Base-by-base conservation (phyloP, 2,888 invertebrate species). In the Plutella xylostella region DNA sequence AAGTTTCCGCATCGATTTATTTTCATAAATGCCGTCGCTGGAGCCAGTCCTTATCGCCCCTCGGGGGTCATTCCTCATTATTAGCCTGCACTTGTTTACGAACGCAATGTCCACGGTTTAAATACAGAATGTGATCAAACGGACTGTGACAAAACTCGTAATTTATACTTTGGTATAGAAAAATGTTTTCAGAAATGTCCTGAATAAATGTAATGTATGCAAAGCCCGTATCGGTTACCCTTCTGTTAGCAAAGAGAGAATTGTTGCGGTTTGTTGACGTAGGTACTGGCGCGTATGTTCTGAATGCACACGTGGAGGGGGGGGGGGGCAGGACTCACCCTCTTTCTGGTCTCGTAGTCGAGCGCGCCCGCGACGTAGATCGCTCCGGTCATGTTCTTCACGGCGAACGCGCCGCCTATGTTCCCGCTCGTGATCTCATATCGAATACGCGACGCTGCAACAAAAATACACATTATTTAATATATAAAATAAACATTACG, bases 351-450 rank as follows among this genome's bases (percentile, higher is more conserved):
- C 80, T 97, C 97, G 78, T 97, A 98, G 86, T 98, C 98, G 71
- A 98, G 88, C 49, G 96, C 94, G 56, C 97, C 97, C 48, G 97
- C 97, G 59, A 98, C 97, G 85, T 96, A 97, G 82, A 98, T 97
- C 73, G 97, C 97, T 61, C 98, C 98, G 56, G 97, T 97, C 93
- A 96, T 96, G 85, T 96, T 96, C 86, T 97, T 96, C 72, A 97
- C 97, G 61, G 96, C 97, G 77, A 97, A 97, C 31, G 97, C 97
- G 63, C 97, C 97, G 53, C 97, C 97, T 89, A 96, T 91, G 91
- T 98, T 98, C 87, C 97, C 97, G 90, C 95, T 95, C 84, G 96
- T 97, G 86, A 98, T 97, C 91, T 97, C 97, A 88, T 98, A 98
- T 88, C 96, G 95, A 89, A 98, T 96, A 89, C 95, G 94, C 86